Base-by-base conservation (phyloP, 2,888 invertebrate species). In the Operophtera brumata region DNA sequence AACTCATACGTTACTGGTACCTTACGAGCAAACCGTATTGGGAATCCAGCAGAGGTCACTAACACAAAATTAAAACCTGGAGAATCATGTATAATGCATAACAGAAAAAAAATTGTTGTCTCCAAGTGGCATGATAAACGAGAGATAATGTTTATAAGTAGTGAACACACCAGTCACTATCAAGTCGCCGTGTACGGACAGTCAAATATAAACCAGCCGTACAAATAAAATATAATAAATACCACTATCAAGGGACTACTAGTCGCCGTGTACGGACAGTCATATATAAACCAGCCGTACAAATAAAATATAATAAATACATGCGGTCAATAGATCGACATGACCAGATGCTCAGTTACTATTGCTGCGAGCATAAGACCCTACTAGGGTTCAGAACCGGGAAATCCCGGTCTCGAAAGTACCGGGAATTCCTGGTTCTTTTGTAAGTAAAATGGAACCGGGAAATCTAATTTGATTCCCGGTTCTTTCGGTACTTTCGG, bases 71-170 rank as follows among this genome's bases (percentile, higher is more conserved):
- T 26, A 26, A 26, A 26, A 26, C 26, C 26, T 26, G 26, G 58
- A 30, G 58, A 65, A 57, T 60, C 63, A 34, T 54, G 45, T 39
- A 63, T 64, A 48, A 14, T 55, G 45, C 62, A 62, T 32, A 66
- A 66, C 30, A 49, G 54, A 37, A 64, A 64, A 59, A 65, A 64
- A 55, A 64, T 53, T 54, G 40, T 64, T 28, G 61, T 67, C 42
- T 62, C 60, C 43, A 64, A 64, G 54, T 65, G 62, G 64, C 48
- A 58, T 51, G 65, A 67, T 55, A 62, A 65, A 52, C 47, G 62
- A 25, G 62, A 64, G 48, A 45, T 66, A 41, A 50, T 62, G 39
- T 65, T 67, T 58, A 39, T 66, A 58, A 64, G 62, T 47, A 57
- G 61, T 28, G 62, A 65, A 57, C 65, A 64, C 49, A 61, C 55